Evolutionary conservation across 1,140 invertebrate species (phyloP).

Genomic region (Drosophila murphyi): DNA sequence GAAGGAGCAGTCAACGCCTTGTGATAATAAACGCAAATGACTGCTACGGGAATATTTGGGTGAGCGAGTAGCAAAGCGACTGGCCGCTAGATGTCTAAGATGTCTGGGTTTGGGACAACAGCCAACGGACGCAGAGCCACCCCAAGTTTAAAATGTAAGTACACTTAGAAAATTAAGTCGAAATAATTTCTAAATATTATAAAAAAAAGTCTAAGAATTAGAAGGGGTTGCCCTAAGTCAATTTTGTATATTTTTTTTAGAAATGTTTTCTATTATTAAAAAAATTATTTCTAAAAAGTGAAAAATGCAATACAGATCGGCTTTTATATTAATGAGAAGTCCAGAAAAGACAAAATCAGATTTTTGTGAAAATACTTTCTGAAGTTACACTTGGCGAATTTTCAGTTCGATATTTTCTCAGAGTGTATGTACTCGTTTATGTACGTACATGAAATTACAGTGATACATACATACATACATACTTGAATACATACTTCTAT

Average conservation of each 20-base stretch:
- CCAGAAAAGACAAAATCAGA: too few species aligned
- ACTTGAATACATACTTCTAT: constrained; percentile 5
- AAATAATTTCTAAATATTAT: too few species aligned
- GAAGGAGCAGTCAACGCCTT: constrained; percentile 51
- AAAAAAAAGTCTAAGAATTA: too few species aligned
- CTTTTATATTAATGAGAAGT: too few species aligned
- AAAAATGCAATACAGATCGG: too few species aligned
- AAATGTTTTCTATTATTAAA: not conserved
- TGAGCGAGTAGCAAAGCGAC: constrained; percentile 46
- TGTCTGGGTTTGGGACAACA: constrained; percentile 19
- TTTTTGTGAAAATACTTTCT: too few species aligned
- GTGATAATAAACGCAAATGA: constrained; percentile 79
- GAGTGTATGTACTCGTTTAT: not conserved
- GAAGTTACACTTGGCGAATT: too few species aligned
- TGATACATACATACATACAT: not conserved
- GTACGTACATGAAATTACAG: constrained; percentile 3
- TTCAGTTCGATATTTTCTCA: too few species aligned
- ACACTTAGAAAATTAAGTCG: too few species aligned
- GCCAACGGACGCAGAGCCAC: constrained; percentile 4
- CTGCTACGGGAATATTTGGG: constrained; percentile 72
- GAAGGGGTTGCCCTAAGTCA: too few species aligned
- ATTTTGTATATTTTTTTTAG: too few species aligned
- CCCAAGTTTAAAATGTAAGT: constrained; percentile 7
- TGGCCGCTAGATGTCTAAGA: not conserved
- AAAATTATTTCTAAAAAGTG: too few species aligned